Percentiles rank a stretch among this genome's conserved stretches.
Evolutionary conservation across 2,797 vertebrate species (phyloP).

Genomic region (Enteromius radiatus): DNA sequence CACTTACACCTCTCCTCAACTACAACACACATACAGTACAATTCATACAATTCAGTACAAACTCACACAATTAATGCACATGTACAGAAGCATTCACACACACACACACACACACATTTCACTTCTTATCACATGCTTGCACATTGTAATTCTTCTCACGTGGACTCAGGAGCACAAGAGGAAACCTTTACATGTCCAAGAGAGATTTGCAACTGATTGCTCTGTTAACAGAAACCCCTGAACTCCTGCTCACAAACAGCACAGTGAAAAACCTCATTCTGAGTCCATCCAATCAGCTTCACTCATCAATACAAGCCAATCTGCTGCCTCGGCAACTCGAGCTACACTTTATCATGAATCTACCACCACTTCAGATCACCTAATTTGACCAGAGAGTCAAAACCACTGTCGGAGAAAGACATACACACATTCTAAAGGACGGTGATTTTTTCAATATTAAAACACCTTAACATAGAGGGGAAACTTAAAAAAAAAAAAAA

Average conservation of each 20-base stretch:
- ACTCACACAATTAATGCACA: background rate
- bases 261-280: constrained; percentile 23
- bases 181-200: constrained; percentile 26
- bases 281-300: constrained; percentile 33
- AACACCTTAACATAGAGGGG: background rate
- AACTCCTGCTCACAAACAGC: constrained; percentile 33
- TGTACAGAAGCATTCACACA: constrained; percentile 3
- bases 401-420: background rate
- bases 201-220: constrained; percentile 10
- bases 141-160: constrained; percentile 7
- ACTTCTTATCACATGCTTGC: constrained; percentile 11
- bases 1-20: background rate
- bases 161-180: background rate
- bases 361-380: background rate
- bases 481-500: background rate
- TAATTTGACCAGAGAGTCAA: background rate
- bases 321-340: constrained; percentile 13
- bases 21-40: background rate
- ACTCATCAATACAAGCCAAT: constrained; percentile 29
- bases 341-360: background rate
- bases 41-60: no score
- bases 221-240: constrained; percentile 27
- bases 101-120: background rate
- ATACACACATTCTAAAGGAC: background rate
- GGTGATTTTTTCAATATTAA: background rate